Conservation (phyloP, 2,797 vertebrate species). For the Poecilia gillii region DNA sequence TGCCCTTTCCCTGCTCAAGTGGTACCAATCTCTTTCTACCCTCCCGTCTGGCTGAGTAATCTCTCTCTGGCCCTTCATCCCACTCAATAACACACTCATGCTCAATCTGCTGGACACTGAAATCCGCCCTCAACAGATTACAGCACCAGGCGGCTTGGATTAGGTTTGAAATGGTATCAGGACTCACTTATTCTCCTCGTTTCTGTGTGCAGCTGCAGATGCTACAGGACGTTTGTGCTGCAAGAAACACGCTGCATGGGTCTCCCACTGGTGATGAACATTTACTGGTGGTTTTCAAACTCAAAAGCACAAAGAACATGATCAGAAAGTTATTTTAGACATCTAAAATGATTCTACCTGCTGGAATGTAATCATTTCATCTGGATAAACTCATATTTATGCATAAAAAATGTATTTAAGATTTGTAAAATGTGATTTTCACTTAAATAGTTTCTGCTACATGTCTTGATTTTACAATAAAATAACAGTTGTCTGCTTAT, state of each 20-base stretch:
- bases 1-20: not conserved
- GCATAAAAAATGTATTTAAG: not conserved
- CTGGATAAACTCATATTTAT: not conserved
- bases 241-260: not conserved
- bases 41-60: constrained; percentile 40
- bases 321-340: not conserved
- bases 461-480: not conserved
- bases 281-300: not conserved
- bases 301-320: not conserved
- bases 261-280: not conserved
- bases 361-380: not conserved
- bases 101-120: constrained; percentile 59
- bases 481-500: not conserved
- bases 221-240: not conserved
- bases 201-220: constrained; percentile 3
- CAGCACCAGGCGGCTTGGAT: constrained; percentile 49
- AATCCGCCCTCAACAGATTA: constrained; percentile 66
- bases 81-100: constrained; percentile 67
- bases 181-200: constrained; percentile 32
- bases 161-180: constrained; percentile 45
- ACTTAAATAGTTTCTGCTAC: not conserved
- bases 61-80: constrained; percentile 47
- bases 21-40: constrained; percentile 2
- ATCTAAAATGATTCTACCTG: not conserved
- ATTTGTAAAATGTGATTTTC: not conserved